These are phyloP conservation scores for Euleptes europaea DNA, from an alignment of 2,113 vertebrate genomes.

Conservation along the genomic window DNA sequence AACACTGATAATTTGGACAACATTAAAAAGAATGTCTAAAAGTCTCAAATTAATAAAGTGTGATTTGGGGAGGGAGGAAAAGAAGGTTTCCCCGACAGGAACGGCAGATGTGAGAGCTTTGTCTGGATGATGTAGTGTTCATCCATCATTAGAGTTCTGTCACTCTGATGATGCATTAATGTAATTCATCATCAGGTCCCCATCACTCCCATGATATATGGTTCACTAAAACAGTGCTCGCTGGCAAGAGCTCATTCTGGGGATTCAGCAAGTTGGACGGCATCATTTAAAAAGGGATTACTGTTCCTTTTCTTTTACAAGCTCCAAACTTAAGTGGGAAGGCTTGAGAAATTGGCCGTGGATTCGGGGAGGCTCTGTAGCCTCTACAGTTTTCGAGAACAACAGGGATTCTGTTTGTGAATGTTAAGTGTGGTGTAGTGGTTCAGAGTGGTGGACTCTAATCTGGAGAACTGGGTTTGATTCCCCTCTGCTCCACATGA, in stretches of 20 bases:
- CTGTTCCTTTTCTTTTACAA: constrained; percentile 36
- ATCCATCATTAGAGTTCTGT: constrained; percentile 67
- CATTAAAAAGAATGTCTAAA: constrained; percentile 45
- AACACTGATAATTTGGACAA: constrained; percentile 46
- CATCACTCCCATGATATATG: constrained; percentile 65
- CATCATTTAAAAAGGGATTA: constrained; percentile 42
- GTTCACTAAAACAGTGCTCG: constrained; percentile 38
- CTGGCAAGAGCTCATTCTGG: constrained; percentile 52
- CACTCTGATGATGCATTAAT: constrained; percentile 68
- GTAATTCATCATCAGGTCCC: constrained; percentile 72
- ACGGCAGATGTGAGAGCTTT: constrained; percentile 61
- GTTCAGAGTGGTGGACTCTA: too few species aligned
- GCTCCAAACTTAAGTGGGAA: neutral
- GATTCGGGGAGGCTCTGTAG: neutral
- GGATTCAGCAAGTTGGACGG: constrained; percentile 57
- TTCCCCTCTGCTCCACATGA: too few species aligned
- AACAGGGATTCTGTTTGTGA: neutral
- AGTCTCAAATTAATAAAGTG: constrained; percentile 46
- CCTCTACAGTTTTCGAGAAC: neutral
- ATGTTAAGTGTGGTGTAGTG: too few species aligned
- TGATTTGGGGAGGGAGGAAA: neutral
- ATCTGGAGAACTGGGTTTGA: too few species aligned
- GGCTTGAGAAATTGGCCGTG: constrained; percentile 13
- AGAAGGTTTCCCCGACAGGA: constrained; percentile 51
- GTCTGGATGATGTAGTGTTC: constrained; percentile 69